Evolutionary conservation across 2,888 invertebrate genomes (phyloP).

Genomic region (Plebejus argus): DNA sequence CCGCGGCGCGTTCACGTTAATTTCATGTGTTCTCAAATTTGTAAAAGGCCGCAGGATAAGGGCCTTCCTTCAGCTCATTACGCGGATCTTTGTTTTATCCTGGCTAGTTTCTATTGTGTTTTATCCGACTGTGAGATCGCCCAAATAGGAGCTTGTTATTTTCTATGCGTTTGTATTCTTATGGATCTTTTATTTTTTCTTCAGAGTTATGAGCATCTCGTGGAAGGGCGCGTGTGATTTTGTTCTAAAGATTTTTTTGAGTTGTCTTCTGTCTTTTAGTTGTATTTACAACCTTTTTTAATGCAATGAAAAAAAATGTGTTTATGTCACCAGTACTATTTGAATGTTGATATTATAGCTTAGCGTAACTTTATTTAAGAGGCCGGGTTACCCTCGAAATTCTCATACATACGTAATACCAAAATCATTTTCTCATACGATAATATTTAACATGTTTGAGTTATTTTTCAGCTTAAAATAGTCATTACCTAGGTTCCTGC

Average conservation of each 20-base stretch:
- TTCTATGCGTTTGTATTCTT: neutral
- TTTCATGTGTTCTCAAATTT: slow-evolving; percentile 23
- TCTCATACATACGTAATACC: too few relatives aligned
- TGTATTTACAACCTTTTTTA: too few relatives aligned
- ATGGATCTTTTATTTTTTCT: neutral
- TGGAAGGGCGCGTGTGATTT: neutral
- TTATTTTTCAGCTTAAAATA: too few relatives aligned
- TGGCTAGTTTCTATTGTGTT: neutral
- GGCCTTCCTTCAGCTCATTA: slow-evolving; percentile 26
- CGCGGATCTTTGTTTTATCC: slow-evolving; percentile 11
- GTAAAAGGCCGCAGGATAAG: slow-evolving; percentile 7
- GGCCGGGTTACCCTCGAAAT: too few relatives aligned
- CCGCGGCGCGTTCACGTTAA: neutral
- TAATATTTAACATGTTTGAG: too few relatives aligned
- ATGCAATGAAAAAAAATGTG: too few relatives aligned
- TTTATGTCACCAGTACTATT: too few relatives aligned
- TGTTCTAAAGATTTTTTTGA: neutral
- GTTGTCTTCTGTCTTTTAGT: neutral
- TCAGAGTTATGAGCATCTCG: neutral
- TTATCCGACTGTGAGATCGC: neutral
- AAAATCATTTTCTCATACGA: too few relatives aligned
- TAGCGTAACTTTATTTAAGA: too few relatives aligned
- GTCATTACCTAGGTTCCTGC: too few relatives aligned
- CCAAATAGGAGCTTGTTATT: slow-evolving; percentile 12
- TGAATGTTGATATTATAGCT: too few relatives aligned